These are phyloP conservation scores for Phylloscopus trochiloides DNA, from an alignment of 2,113 vertebrate genomes.

Conservation along the genomic window DNA sequence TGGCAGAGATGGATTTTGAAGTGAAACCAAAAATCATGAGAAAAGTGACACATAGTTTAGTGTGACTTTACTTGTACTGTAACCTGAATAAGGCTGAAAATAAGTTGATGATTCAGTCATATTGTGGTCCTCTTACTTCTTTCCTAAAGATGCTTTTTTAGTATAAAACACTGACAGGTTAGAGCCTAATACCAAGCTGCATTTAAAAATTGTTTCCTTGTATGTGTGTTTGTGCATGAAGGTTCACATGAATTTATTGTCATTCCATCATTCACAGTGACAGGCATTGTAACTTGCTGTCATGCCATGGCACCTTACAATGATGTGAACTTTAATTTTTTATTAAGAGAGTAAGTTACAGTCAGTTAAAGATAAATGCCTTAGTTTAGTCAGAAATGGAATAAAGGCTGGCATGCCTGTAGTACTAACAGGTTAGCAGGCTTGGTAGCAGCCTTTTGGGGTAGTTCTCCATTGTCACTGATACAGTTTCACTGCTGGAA, in stretches of 20 bases:
- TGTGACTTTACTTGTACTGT: slow-evolving; percentile 4
- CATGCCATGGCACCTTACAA: slow-evolving; percentile 16
- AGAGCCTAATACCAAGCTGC: neutral
- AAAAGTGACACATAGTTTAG: neutral
- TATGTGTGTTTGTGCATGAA: slow-evolving; percentile 9
- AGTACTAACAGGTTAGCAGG: neutral
- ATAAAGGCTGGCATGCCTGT: neutral
- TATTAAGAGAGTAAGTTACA: slow-evolving; percentile 20
- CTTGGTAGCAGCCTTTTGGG: neutral
- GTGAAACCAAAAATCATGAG: slow-evolving; percentile 33
- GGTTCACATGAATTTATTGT: slow-evolving; percentile 28
- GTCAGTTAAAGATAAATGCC: slow-evolving; percentile 41
- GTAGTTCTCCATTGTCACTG: neutral
- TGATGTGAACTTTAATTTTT: slow-evolving; percentile 51
- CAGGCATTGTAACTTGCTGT: slow-evolving; percentile 43
- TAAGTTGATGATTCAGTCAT: slow-evolving; percentile 1
- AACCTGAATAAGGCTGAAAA: neutral
- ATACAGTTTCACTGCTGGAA: neutral
- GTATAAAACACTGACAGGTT: neutral
- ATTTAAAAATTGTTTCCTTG: slow-evolving; percentile 4
- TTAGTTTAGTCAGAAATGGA: neutral
- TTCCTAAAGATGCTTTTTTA: neutral
- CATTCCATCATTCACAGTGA: slow-evolving; percentile 41
- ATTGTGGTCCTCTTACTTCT: neutral
- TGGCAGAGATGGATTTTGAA: slow-evolving; percentile 29